Conservation (phyloP, 2,797 vertebrate genomes). For the Meda fulgida region DNA sequence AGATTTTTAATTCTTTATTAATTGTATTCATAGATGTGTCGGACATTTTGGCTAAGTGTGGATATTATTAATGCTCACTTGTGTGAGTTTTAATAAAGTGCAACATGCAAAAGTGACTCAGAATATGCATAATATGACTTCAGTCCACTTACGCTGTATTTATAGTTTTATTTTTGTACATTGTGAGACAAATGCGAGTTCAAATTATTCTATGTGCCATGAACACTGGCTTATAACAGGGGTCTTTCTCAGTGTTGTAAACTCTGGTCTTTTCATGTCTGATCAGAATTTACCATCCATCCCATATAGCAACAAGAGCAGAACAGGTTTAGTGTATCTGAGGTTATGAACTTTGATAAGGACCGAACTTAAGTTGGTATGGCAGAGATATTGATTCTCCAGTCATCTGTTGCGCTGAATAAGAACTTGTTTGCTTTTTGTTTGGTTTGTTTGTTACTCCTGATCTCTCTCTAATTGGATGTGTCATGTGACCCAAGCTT, state of each 20-base stretch:
- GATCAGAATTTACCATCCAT: background rate
- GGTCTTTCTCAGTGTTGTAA: constrained; percentile 16
- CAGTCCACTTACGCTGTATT: constrained; percentile 64
- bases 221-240: constrained; percentile 38
- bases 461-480: constrained; percentile 13
- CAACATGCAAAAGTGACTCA: constrained; percentile 27
- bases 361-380: background rate
- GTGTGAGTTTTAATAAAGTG: constrained; percentile 26
- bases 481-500: constrained; percentile 29
- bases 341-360: background rate
- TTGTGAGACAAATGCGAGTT: constrained; percentile 71
- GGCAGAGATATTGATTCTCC: constrained; percentile 7
- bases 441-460: constrained; percentile 35
- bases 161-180: constrained; percentile 84
- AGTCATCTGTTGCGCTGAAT: background rate
- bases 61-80: constrained; percentile 28
- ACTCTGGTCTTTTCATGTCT: constrained; percentile 9
- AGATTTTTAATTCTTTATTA: constrained; percentile 44
- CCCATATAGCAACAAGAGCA: constrained; percentile 22
- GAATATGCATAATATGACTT: constrained; percentile 56
- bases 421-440: constrained; percentile 21
- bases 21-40: constrained; percentile 8
- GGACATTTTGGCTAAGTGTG: constrained; percentile 10
- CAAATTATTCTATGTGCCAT: constrained; percentile 63
- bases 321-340: background rate